Conservation (phyloP, 2,888 invertebrate species). For the Pollenia amentaria region DNA sequence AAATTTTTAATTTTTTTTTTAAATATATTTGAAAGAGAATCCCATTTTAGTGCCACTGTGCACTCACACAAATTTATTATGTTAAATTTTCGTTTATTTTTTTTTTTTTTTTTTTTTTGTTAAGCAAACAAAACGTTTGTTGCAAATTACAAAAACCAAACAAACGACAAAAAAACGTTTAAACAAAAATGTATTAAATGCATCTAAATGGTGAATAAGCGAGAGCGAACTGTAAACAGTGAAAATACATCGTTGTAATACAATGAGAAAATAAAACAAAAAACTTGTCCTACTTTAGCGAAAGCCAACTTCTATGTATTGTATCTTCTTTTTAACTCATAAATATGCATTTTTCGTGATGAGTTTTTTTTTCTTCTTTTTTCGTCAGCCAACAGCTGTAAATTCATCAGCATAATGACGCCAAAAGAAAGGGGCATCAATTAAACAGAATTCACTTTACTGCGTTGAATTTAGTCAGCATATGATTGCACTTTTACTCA, state of each 20-base stretch:
- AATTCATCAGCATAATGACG: constrained; percentile 55
- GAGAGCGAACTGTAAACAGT: constrained; percentile 42
- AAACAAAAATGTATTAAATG: constrained; percentile 43
- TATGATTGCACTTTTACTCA: constrained; percentile 36
- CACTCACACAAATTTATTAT: constrained; percentile 46
- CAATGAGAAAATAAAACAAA: constrained; percentile 42
- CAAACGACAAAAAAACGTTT: constrained; percentile 5
- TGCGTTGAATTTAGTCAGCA: constrained; percentile 23
- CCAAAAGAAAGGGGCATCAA: constrained; percentile 57
- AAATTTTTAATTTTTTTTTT: neutral
- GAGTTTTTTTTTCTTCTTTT: neutral
- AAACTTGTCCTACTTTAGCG: constrained; percentile 71
- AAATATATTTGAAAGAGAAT: neutral
- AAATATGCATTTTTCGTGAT: constrained; percentile 66
- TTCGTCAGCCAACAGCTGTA: constrained; percentile 37
- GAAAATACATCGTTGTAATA: constrained; percentile 17
- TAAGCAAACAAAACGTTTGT: constrained; percentile 51
- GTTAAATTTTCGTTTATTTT: constrained; percentile 38
- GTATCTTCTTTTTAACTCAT: constrained; percentile 54
- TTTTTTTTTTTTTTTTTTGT: constrained; percentile 18
- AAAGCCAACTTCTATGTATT: constrained; percentile 48
- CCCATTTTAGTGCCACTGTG: constrained; percentile 14
- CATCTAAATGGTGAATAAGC: constrained; percentile 44
- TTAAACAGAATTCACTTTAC: constrained; percentile 51
- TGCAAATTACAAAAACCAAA: constrained; percentile 32